A percentile compares a stretch with the other conserved stretches of the same genome.
Evolutionary conservation across 2,113 vertebrate genomes (phyloP).

Genomic region (Genyomyrus donnyi): DNA sequence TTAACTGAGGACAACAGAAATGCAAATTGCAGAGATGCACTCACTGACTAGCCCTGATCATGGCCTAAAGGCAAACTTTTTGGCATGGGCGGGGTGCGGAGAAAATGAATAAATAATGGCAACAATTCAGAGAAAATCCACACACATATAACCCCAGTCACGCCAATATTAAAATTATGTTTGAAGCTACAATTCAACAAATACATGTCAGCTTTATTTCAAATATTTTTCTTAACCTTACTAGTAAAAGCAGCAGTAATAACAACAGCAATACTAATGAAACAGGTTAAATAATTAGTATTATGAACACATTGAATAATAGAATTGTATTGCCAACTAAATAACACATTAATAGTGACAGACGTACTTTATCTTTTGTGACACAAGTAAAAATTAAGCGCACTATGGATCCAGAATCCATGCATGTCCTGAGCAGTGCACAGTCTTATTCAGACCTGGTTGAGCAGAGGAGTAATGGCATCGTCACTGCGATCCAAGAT

Average conservation of each 20-base stretch:
- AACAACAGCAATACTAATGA: neutral
- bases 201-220: neutral
- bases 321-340: neutral
- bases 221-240: neutral
- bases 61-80: neutral
- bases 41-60: neutral
- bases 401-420: neutral
- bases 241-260: neutral
- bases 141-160: neutral
- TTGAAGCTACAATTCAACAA: neutral
- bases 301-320: neutral
- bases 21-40: neutral
- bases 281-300: neutral
- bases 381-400: neutral
- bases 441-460: constrained; percentile 50
- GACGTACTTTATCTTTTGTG: neutral
- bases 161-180: neutral
- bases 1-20: neutral
- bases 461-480: constrained; percentile 80
- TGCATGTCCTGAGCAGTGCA: neutral
- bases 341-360: neutral
- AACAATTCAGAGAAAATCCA: neutral
- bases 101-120: neutral
- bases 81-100: neutral
- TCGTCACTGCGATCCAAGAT: constrained; percentile 87